These are phyloP conservation scores for Carapus acus DNA, from an alignment of 2,797 vertebrate species.

Conservation along the genomic window DNA sequence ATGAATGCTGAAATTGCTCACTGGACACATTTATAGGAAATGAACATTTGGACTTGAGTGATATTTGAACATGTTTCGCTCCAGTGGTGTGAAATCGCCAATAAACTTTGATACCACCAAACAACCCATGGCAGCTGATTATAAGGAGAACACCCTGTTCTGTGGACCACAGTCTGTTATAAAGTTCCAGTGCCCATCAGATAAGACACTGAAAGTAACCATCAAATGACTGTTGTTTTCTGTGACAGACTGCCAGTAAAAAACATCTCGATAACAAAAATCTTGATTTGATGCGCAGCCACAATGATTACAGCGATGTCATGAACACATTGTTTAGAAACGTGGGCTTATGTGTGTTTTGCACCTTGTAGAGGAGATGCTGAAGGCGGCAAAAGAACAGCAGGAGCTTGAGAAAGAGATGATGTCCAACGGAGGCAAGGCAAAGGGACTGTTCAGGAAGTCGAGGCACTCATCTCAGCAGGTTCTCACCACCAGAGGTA, in stretches of 20 bases:
- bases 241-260: background rate
- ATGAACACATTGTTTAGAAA: too few relatives aligned
- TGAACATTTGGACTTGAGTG: too few relatives aligned
- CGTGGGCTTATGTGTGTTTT: too few relatives aligned
- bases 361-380: slow-evolving; percentile 77
- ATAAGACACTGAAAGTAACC: slow-evolving; percentile 32
- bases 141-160: slow-evolving; percentile 38
- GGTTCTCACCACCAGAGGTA: slow-evolving; percentile 77
- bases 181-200: slow-evolving; percentile 20
- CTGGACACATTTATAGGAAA: too few relatives aligned
- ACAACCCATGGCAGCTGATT: slow-evolving; percentile 1
- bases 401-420: slow-evolving; percentile 78
- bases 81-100: background rate
- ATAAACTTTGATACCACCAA: slow-evolving; percentile 3
- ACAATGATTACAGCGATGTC: background rate
- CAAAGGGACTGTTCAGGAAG: slow-evolving; percentile 77
- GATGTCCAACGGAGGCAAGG: slow-evolving; percentile 69
- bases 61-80: too few relatives aligned
- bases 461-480: slow-evolving; percentile 75
- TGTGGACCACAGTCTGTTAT: slow-evolving; percentile 29
- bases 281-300: background rate
- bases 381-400: slow-evolving; percentile 84
- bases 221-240: slow-evolving; percentile 1
- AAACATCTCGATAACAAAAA: background rate
- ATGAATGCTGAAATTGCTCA: too few relatives aligned